Base-by-base conservation (phyloP, 1,140 invertebrate genomes). In the Alviniconcha marisindica region DNA sequence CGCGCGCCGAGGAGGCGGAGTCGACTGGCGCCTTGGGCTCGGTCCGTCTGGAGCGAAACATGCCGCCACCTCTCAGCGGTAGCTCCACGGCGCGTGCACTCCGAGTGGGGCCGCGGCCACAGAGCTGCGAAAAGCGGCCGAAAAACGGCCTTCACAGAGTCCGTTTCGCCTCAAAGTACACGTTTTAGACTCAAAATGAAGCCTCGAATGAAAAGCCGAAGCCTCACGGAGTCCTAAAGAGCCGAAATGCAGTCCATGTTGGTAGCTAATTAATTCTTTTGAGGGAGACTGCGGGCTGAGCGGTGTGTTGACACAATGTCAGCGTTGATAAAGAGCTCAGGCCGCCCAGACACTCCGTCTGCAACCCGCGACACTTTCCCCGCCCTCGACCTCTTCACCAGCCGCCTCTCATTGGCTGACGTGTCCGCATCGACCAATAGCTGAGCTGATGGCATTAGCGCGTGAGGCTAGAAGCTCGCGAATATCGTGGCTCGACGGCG, bases 321-420 rank as follows among this genome's bases (percentile, higher is more conserved):
- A 71, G 69, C 69, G 36, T 40, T 71, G 69, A 71, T 71, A 71
- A 71, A 71, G 69, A 71, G 69, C 69, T 71, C 69, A 28, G 69
- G 69, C 69, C 69, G 38, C 69, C 69, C 69, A 71, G 69, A 71
- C 69, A 71, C 36, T 14, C 12, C 69, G 69, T 71, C 69, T 71
- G 69, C 69, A 33, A 33, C 18, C 38, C 24, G 36, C 33, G 69
- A 71, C 69, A 71, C 36, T 71, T 36, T 33, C 69, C 69, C 69
- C 69, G 69, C 69, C 69, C 69, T 24, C 69, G 5, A 15, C 36
- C 36, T 24, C 38, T 31, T 31, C 33, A 14, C 36, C 15, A 15
- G 10, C 15, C 69, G 36, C 36, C 31, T 71, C 28, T 40, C 36
- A 71, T 71, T 71, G 69, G 69, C 69, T 71, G 69, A 18, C 69